Evolutionary conservation across 2,888 invertebrate genomes (phyloP).

Genomic region (Taphrorychus bicolor): DNA sequence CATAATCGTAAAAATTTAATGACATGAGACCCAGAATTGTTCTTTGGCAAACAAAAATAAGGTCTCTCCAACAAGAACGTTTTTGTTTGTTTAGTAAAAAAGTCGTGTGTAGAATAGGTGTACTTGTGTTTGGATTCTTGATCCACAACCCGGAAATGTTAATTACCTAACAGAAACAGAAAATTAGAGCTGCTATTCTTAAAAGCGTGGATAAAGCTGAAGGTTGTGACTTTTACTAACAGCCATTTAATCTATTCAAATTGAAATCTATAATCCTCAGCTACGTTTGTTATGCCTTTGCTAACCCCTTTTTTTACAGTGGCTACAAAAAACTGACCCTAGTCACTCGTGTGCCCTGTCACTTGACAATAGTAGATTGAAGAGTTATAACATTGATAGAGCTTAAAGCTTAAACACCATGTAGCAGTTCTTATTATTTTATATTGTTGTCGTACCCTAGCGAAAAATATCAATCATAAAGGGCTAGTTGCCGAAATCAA

Average conservation of each 20-base stretch:
- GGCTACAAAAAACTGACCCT: constrained; percentile 26
- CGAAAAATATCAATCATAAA: constrained; percentile 24
- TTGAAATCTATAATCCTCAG: too few species aligned
- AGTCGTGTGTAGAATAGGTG: too few species aligned
- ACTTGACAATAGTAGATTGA: constrained; percentile 19
- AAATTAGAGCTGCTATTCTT: too few species aligned
- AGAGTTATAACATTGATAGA: constrained; percentile 30
- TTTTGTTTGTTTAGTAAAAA: constrained; percentile 14
- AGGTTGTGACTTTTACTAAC: too few species aligned
- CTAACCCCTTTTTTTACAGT: too few species aligned
- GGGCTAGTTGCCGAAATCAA: constrained; percentile 22
- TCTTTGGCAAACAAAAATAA: constrained; percentile 37
- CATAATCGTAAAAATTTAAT: constrained; percentile 40
- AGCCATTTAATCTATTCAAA: too few species aligned
- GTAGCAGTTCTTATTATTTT: constrained; percentile 31
- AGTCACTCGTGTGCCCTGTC: constrained; percentile 16
- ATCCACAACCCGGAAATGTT: too few species aligned
- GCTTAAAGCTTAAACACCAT: constrained; percentile 29
- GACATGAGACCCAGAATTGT: constrained; percentile 29
- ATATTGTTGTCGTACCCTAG: constrained; percentile 15
- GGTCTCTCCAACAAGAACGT: constrained; percentile 14
- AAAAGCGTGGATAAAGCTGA: too few species aligned
- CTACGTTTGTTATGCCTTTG: too few species aligned
- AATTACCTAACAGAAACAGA: too few species aligned
- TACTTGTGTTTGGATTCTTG: too few species aligned